Evolutionary conservation across 2,797 vertebrate species (phyloP).

Genomic region (Pelobates cultripes): DNA sequence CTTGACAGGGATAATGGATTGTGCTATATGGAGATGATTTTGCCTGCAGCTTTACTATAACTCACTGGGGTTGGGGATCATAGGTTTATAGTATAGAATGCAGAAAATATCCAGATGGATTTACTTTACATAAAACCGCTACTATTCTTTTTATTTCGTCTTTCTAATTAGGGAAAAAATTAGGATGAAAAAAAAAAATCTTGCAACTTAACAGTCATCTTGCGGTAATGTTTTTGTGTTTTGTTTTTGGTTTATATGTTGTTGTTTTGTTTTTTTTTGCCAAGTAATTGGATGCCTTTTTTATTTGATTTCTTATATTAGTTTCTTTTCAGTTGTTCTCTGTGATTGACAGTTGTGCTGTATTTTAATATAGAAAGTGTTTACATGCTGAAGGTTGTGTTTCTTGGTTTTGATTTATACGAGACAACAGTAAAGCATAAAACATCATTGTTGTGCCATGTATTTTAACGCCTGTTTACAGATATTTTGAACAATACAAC

Average conservation of each 20-base stretch:
- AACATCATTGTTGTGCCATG: no score
- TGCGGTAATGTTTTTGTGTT: neutral
- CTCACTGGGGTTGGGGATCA: constrained; percentile 80
- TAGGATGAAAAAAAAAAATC: constrained; percentile 28
- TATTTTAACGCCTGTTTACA: no score
- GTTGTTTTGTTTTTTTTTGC: neutral
- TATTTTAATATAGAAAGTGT: no score
- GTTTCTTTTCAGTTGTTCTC: no score
- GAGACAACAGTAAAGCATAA: no score
- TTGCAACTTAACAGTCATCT: neutral
- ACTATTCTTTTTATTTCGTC: constrained; percentile 78
- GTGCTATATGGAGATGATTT: constrained; percentile 82
- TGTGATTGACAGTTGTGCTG: no score
- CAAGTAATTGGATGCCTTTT: neutral
- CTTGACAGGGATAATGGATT: constrained; percentile 88
- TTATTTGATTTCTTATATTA: neutral
- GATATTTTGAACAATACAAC: no score
- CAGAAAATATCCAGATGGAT: constrained; percentile 80
- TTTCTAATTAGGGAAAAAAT: constrained; percentile 66
- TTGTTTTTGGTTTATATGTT: neutral
- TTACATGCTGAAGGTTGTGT: no score
- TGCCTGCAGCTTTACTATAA: constrained; percentile 80
- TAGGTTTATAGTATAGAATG: constrained; percentile 74
- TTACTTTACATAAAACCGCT: constrained; percentile 79
- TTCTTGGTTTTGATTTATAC: no score